phyloP scores from a whole-genome alignment of 1,140 invertebrate genomes.

The Caenorhabditis inopinata region DNA sequence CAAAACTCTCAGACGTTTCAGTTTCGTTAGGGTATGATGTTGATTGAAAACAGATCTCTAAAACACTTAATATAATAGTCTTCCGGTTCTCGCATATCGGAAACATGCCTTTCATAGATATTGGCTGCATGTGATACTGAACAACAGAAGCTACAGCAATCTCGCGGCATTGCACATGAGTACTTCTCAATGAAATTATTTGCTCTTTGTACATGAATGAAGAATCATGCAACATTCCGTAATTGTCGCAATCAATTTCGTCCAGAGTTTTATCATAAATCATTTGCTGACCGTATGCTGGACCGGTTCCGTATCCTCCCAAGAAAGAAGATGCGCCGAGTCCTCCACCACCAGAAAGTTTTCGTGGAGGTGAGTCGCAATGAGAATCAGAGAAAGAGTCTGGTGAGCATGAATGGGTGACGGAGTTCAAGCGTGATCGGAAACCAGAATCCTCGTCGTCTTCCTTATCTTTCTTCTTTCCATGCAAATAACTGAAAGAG shows the following conservation, averaged over 20 bases:
- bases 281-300: constrained; percentile 1
- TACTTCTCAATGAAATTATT: background rate
- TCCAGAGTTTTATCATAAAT: background rate
- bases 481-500: background rate
- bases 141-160: background rate
- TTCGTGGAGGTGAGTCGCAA: background rate
- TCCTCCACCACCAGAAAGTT: background rate
- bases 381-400: constrained; percentile 23
- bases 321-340: background rate
- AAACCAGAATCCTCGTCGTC: constrained; percentile 51
- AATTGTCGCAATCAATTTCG: background rate
- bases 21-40: background rate
- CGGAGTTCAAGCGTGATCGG: constrained; percentile 45
- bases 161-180: background rate
- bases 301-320: background rate
- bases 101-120: background rate
- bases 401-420: constrained; percentile 27
- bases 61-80: background rate
- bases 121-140: constrained; percentile 19
- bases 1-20: background rate
- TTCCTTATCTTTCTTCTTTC: constrained; percentile 46
- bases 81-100: too few relatives aligned
- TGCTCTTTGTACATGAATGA: background rate
- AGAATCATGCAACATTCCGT: background rate
- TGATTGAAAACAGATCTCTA: background rate